These are phyloP conservation scores for Dryococelus australis DNA, from an alignment of 2,888 invertebrate species.

Conservation along the genomic window DNA sequence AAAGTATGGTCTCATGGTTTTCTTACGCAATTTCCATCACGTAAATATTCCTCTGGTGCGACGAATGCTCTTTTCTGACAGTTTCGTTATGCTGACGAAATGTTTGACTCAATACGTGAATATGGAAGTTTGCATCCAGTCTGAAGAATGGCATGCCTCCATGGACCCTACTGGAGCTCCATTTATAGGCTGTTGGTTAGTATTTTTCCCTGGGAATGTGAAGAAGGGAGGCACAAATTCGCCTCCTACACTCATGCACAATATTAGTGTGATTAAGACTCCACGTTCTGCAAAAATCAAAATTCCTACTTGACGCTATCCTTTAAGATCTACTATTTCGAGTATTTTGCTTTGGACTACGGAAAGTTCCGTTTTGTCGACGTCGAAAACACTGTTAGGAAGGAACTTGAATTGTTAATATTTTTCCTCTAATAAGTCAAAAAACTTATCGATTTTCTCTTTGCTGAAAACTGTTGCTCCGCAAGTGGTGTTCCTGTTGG, in stretches of 20 bases:
- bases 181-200: constrained; percentile 25
- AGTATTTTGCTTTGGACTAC: constrained; percentile 35
- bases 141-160: constrained; percentile 22
- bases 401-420: constrained; percentile 20
- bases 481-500: constrained; percentile 22
- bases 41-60: constrained; percentile 27
- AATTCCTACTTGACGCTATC: constrained; percentile 32
- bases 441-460: constrained; percentile 29
- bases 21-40: not conserved
- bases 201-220: constrained; percentile 33
- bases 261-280: constrained; percentile 25
- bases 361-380: constrained; percentile 34
- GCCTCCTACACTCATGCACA: constrained; percentile 35
- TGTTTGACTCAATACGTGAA: not conserved
- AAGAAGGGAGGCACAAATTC: constrained; percentile 33
- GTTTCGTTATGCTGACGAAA: constrained; percentile 28
- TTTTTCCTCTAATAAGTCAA: constrained; percentile 25
- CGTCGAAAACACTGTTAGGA: constrained; percentile 30
- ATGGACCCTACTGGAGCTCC: constrained; percentile 21
- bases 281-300: constrained; percentile 30
- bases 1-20: no score
- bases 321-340: constrained; percentile 27
- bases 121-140: constrained; percentile 20
- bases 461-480: constrained; percentile 32
- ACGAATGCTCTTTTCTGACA: constrained; percentile 26